Evolutionary conservation across 2,797 vertebrate species (phyloP).

Genomic region (Etheostoma perlongum): DNA sequence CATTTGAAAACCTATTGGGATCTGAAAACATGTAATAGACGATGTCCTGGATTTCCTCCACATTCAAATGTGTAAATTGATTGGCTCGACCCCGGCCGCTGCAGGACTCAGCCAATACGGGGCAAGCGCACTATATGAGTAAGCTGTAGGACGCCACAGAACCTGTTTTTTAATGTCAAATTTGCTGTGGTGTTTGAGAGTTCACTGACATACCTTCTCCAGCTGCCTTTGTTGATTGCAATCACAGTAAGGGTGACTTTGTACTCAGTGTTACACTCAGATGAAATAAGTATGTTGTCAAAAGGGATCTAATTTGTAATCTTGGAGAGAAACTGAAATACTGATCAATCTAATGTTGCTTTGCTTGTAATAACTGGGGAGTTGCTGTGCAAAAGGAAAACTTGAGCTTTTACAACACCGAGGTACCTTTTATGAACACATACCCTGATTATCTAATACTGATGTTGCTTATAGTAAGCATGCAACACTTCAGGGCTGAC

Average conservation of each 20-base stretch:
- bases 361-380: conserved; percentile 23
- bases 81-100: not conserved
- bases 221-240: conserved; percentile 35
- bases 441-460: not conserved
- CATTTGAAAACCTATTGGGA: not conserved
- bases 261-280: not conserved
- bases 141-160: not conserved
- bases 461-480: not conserved
- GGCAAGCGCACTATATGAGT: too few species aligned
- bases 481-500: not conserved
- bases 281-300: not conserved
- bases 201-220: conserved; percentile 21
- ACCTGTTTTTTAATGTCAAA: conserved; percentile 22
- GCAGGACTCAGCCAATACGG: too few species aligned
- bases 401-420: conserved; percentile 2
- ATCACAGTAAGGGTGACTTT: not conserved
- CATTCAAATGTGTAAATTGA: not conserved
- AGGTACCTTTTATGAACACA: conserved; percentile 16
- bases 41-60: not conserved
- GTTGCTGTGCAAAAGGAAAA: not conserved
- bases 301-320: not conserved
- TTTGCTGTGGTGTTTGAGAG: conserved; percentile 21
- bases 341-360: not conserved
- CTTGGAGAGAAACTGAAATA: not conserved
- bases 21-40: not conserved